Conservation (phyloP, 2,888 invertebrate species). For the Pyrgus malvae region DNA sequence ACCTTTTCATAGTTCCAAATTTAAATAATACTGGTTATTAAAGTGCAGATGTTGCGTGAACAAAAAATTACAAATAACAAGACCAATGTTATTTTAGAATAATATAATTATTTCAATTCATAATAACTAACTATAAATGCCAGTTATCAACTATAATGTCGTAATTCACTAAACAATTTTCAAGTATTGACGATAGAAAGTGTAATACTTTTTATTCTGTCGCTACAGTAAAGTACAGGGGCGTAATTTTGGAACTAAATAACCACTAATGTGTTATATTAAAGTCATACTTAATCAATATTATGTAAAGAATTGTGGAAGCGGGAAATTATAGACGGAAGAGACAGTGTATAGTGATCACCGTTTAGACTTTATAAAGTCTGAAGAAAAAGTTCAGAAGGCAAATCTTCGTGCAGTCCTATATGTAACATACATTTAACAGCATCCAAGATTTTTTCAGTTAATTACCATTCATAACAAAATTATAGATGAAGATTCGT, state of each 20-base stretch:
- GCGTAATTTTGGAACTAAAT: conserved; percentile 41
- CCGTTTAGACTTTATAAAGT: background rate
- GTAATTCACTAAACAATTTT: conserved; percentile 68
- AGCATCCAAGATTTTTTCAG: too few species aligned
- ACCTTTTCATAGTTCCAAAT: conserved; percentile 4
- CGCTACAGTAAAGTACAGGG: conserved; percentile 43
- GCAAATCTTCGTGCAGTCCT: background rate
- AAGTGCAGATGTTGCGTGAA: background rate
- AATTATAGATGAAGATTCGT: background rate
- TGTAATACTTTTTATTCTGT: conserved; percentile 49
- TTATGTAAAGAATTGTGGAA: conserved; percentile 3
- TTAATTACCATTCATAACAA: too few species aligned
- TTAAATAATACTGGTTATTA: background rate
- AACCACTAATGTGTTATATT: conserved; percentile 33
- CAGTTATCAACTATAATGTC: conserved; percentile 69
- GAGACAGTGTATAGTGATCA: conserved; percentile 4
- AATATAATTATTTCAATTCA: conserved; percentile 82
- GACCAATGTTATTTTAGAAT: conserved; percentile 78
- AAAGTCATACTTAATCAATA: conserved; percentile 7
- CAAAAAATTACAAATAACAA: conserved; percentile 59
- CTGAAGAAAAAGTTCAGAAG: background rate
- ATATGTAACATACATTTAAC: too few species aligned
- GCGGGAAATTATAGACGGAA: conserved; percentile 15
- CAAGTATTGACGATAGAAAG: conserved; percentile 54
- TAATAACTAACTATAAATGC: conserved; percentile 82